phyloP scores from a whole-genome alignment of 1,140 invertebrate species.

The Trichomalopsis sarcophagae region DNA sequence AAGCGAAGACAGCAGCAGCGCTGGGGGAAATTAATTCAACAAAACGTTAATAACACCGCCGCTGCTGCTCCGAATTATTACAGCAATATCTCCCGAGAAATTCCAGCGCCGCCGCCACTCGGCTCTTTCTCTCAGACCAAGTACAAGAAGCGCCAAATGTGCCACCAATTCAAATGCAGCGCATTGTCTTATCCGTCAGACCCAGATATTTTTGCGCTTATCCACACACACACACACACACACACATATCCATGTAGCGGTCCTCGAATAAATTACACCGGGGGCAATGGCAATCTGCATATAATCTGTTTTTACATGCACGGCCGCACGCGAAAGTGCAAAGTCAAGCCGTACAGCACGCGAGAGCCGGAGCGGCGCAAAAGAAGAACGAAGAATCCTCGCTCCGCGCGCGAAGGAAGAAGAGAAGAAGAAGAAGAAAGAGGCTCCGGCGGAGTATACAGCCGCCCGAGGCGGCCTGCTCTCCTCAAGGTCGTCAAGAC shows the following conservation, averaged over 20 bases:
- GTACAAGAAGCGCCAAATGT: not conserved
- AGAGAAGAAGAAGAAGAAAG: not conserved
- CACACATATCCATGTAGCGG: not conserved
- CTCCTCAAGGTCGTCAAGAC: constrained; percentile 36
- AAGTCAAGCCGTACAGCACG: constrained; percentile 1
- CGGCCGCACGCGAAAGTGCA: constrained; percentile 8
- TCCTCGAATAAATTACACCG: not conserved
- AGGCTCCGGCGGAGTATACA: not conserved
- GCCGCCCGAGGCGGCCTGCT: not conserved
- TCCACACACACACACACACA: too few relatives aligned
- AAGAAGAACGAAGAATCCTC: constrained; percentile 17
- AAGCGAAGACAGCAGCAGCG: not conserved
- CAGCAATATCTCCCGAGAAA: not conserved
- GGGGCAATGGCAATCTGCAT: not conserved
- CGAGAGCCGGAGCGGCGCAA: not conserved
- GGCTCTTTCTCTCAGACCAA: not conserved
- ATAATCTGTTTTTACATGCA: constrained; percentile 3
- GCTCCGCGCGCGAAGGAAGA: not conserved
- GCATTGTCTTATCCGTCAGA: too few relatives aligned
- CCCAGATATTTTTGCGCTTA: too few relatives aligned
- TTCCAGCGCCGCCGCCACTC: too few relatives aligned
- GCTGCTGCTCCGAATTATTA: not conserved
- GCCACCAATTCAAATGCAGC: too few relatives aligned
- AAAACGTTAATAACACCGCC: constrained; percentile 14
- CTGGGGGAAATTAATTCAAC: not conserved